These are phyloP conservation scores for Myathropa florea DNA, from an alignment of 2,888 invertebrate genomes.

Conservation along the genomic window DNA sequence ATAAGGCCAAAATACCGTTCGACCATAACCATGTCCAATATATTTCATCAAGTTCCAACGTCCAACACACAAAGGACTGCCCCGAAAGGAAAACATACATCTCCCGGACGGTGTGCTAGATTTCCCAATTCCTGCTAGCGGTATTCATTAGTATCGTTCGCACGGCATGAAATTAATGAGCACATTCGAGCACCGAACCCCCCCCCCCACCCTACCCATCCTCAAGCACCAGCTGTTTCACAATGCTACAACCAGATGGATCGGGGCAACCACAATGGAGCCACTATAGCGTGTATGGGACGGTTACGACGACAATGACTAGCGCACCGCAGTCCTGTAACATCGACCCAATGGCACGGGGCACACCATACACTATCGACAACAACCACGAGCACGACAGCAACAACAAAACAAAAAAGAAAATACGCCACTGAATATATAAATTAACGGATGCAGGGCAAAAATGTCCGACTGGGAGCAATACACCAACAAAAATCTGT, in stretches of 20 bases:
- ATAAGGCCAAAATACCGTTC: background rate
- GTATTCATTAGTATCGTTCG: slow-evolving; percentile 16
- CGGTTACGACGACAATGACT: slow-evolving; percentile 12
- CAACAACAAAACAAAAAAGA: slow-evolving; percentile 17
- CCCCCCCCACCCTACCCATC: slow-evolving; percentile 9
- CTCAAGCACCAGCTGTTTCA: slow-evolving; percentile 29
- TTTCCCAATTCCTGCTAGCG: background rate
- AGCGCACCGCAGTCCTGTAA: slow-evolving; percentile 22
- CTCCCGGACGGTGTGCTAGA: background rate
- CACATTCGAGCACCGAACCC: background rate
- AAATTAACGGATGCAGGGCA: slow-evolving; percentile 53
- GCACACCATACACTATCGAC: background rate
- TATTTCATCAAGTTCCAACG: background rate
- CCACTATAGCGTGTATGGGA: slow-evolving; percentile 1
- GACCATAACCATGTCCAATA: background rate
- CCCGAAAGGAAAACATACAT: background rate
- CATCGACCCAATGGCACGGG: background rate
- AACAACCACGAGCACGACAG: background rate
- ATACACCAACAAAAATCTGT: slow-evolving; percentile 69
- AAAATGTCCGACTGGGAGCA: slow-evolving; percentile 48
- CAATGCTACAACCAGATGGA: slow-evolving; percentile 4
- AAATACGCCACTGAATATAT: slow-evolving; percentile 20
- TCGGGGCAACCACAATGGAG: slow-evolving; percentile 13
- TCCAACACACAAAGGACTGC: background rate
- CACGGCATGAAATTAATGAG: slow-evolving; percentile 47